Conservation (phyloP, 64 coral and sea anemone species). For the Astreopora myriophthalma region DNA sequence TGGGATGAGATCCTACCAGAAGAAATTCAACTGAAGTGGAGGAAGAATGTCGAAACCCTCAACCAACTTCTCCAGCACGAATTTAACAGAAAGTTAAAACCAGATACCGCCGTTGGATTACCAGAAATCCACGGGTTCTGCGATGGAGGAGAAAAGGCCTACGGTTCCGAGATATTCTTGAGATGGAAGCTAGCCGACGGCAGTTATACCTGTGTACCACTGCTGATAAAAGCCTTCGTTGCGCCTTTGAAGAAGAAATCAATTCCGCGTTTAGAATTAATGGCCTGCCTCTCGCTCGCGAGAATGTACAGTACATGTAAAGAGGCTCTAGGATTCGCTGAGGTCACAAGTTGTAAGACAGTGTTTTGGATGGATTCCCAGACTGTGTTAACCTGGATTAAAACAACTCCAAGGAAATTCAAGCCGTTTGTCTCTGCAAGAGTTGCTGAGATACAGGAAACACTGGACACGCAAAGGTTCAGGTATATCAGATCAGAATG, state of each 20-base stretch:
- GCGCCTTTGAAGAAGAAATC: conserved; percentile 12
- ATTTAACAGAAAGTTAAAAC: conserved; percentile 62
- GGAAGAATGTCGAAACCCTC: conserved; percentile 25
- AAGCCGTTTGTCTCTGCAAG: too few species aligned
- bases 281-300: neutral
- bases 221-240: conserved; percentile 54
- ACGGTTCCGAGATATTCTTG: conserved; percentile 33
- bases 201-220: conserved; percentile 36
- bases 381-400: too few species aligned
- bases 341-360: neutral
- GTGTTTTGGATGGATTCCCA: too few species aligned
- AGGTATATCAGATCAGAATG: neutral
- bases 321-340: neutral
- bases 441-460: too few species aligned
- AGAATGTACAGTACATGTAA: neutral
- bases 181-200: conserved; percentile 51
- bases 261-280: neutral
- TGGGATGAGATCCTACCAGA: conserved; percentile 50
- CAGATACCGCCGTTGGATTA: conserved; percentile 12
- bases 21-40: conserved; percentile 10
- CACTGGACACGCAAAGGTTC: too few species aligned
- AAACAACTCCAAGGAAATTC: too few species aligned
- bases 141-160: conserved; percentile 60
- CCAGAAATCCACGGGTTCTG: conserved; percentile 69
- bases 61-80: conserved; percentile 35